phyloP scores from a whole-genome alignment of 2,113 vertebrate genomes.

The Columba livia region DNA sequence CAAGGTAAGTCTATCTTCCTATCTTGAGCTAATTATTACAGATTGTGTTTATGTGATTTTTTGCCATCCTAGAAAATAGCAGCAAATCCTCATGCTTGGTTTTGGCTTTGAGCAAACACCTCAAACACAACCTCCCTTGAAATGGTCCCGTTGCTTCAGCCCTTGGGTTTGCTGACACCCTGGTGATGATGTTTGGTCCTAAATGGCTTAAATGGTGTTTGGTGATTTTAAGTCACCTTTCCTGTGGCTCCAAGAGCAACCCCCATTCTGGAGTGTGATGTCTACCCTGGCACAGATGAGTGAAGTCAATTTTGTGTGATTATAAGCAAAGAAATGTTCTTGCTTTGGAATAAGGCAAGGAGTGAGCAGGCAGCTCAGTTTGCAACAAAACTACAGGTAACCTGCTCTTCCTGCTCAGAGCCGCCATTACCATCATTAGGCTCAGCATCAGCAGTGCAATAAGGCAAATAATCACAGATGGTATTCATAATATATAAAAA shows the following conservation, averaged over 20 bases:
- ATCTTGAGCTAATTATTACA: neutral
- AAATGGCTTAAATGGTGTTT: neutral
- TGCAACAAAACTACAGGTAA: neutral
- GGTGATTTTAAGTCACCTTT: neutral
- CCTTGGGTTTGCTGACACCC: neutral
- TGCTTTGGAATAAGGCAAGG: neutral
- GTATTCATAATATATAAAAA: neutral
- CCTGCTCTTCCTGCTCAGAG: neutral
- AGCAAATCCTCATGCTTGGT: neutral
- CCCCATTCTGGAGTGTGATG: neutral
- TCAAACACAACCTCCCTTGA: neutral
- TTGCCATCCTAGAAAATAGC: constrained; percentile 6
- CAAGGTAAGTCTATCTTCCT: neutral
- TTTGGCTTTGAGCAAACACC: neutral
- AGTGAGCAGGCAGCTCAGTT: neutral
- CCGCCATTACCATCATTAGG: neutral
- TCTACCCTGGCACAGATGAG: neutral
- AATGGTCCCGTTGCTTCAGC: neutral
- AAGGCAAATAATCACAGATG: neutral
- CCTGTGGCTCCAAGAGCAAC: neutral
- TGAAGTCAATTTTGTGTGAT: neutral
- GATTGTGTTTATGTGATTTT: neutral
- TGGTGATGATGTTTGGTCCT: neutral
- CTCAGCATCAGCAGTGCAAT: neutral
- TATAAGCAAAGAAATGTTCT: neutral